Base-by-base conservation (phyloP, 2,888 invertebrate species). In the Agrochola macilenta region DNA sequence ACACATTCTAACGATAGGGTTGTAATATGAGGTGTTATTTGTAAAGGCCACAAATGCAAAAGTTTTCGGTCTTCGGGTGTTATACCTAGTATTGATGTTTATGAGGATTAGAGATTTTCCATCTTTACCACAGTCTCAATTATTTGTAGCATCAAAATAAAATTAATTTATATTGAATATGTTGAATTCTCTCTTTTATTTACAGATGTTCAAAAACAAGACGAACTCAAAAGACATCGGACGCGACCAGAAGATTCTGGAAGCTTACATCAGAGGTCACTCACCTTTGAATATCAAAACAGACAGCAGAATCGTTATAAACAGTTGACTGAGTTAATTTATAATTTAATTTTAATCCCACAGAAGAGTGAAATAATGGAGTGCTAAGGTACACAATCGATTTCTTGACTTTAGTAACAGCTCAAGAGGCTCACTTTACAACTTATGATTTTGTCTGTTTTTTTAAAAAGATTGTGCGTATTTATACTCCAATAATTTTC, bases 251-350 rank as follows among this genome's bases (percentile, higher is more conserved):
- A 97, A 97, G 54, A 89, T 96, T 9, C 87, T 97, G 26, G 93
- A 93, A 49, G 86, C 88, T 1, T 98, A 97, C 87, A 94, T 98
- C 35, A 90, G 90, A 68, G 93, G 94, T 70, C 94, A 97, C 84
- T 97, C 97, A 11, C 98, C 98, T 0, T 88, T 98, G 3, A 95
- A 95, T 64, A 89, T 95, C 20, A 95, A 94, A 1, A 89, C 92
- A 0, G 97, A 97, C 20, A 97, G 97, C 58, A 95, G 98, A 87
- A 97, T 97, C 5, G 88, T 88, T 71, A 94, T 97, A 63, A 88
- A 89, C 65, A 89, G 90, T 78, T 92, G 88, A 92, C 78, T 74
- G 72, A 73, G 9, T 70, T 83, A 72, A 75, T 43, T 58, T 57
- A 5, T 58, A n/a, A 52, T 35, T 54, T 17, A n/a, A 68, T 30